These are phyloP conservation scores for Lepidocyrtoides sp. DNA, from an alignment of 2,888 invertebrate genomes.

Conservation along the genomic window DNA sequence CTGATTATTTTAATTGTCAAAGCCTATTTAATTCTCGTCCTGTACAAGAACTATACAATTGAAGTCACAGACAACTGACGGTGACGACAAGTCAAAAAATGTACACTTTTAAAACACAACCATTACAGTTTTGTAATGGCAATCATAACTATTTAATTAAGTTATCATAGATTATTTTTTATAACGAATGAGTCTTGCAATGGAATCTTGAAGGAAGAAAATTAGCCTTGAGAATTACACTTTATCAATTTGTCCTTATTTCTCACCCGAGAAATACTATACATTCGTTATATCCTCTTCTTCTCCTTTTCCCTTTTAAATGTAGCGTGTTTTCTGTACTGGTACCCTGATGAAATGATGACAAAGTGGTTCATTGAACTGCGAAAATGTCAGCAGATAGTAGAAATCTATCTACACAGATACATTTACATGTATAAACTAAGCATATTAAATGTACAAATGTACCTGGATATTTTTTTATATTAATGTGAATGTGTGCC, in stretches of 20 bases:
- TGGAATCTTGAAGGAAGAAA: slow-evolving; percentile 23
- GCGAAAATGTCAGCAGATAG: neutral
- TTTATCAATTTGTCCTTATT: slow-evolving; percentile 1
- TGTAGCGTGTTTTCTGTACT: neutral
- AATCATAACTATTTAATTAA: neutral
- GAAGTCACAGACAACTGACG: no score
- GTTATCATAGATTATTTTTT: neutral
- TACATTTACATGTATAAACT: no score
- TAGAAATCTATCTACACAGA: no score
- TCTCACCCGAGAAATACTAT: neutral
- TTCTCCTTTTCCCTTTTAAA: no score
- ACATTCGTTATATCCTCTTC: no score
- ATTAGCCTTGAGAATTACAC: slow-evolving; percentile 19
- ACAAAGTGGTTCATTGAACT: slow-evolving; percentile 17
- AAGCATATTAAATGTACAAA: no score
- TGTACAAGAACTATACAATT: no score
- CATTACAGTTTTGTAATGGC: neutral
- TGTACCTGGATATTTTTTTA: neutral
- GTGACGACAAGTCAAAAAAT: no score
- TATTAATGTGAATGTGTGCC: neutral
- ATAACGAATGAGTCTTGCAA: slow-evolving; percentile 30
- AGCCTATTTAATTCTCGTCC: no score
- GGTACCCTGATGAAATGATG: slow-evolving; percentile 31
- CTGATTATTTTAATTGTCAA: no score
- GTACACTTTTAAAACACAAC: neutral